Base-by-base conservation (phyloP, 2,888 invertebrate genomes). In the Microctonus brassicae region DNA sequence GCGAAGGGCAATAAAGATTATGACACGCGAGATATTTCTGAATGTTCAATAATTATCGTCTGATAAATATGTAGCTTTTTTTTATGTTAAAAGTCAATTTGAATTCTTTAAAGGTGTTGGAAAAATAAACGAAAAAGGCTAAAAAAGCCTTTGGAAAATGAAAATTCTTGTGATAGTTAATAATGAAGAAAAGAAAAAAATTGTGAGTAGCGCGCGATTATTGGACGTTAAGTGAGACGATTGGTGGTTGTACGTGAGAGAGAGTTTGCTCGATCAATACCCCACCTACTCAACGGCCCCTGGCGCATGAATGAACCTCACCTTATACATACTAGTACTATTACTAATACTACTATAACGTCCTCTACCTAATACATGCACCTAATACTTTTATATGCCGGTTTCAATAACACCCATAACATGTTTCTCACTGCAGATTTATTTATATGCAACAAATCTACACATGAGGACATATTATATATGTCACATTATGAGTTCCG, bases 281-380 rank as follows among this genome's bases (percentile, higher is more conserved):
- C 82, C 83, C 82, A 84, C 84, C 84, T 81, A 83, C 82, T 83
- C 81, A 81, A 81, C 76, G 66, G 66, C 66, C 66, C 78, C 81
- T 82, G 83, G 84, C 83, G 85, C 84, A 86, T 86, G 86, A 86
- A 86, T 86, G 86, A 86, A 86, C 84, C 83, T 85, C 82, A 81
- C 82, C 83, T 84, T 81, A 82, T 79, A 76, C 78, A 70, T 70
- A 66, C 64, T 70, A 70, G 24, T 62, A 69, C 69, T 73, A 63
- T 72, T 70, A 66, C 67, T 58, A 52, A 22, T 58, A 69, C 33
- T 64, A 20, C 1, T 60, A 26, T 29, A 11, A 24, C 20, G n/a
- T 60, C 10, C 22, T 29, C 4, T 7, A 5, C 6, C 55, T 11
- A 20, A 7, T 55, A 66, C 52, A 24, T 29, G 29, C 47, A 47